Conservation (phyloP, 2,888 invertebrate genomes). For the Torymus texanus region DNA sequence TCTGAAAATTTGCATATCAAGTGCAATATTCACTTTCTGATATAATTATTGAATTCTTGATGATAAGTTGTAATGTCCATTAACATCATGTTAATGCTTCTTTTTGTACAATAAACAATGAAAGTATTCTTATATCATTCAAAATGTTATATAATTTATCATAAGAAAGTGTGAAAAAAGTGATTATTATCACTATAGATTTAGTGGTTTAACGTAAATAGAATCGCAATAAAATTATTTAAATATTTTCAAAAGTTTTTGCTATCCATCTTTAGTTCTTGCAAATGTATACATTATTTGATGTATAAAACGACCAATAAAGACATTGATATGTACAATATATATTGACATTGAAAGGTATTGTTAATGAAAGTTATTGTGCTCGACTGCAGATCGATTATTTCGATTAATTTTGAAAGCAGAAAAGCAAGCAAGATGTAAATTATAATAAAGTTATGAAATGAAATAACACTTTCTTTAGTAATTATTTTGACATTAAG, state of each 20-base stretch:
- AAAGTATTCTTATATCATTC: constrained; percentile 13
- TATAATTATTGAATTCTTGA: neutral
- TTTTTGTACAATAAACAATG: constrained; percentile 10
- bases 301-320: constrained; percentile 21
- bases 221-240: constrained; percentile 2
- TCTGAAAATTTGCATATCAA: neutral
- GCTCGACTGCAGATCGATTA: constrained; percentile 1
- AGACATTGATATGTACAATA: constrained; percentile 1
- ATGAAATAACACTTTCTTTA: neutral
- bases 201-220: no score
- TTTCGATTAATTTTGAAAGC: constrained; percentile 6
- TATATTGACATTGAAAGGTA: neutral
- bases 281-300: neutral
- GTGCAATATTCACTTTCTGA: neutral
- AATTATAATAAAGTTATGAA: constrained; percentile 35
- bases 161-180: neutral
- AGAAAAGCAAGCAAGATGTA: neutral
- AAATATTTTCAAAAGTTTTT: constrained; percentile 4
- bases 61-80: no score
- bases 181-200: neutral
- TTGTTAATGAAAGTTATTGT: constrained; percentile 17
- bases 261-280: constrained; percentile 6
- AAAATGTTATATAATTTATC: neutral
- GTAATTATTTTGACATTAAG: neutral
- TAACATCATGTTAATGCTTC: no score